Conservation (phyloP, 2,888 invertebrate genomes). For the Margaritifera margaritifera region DNA sequence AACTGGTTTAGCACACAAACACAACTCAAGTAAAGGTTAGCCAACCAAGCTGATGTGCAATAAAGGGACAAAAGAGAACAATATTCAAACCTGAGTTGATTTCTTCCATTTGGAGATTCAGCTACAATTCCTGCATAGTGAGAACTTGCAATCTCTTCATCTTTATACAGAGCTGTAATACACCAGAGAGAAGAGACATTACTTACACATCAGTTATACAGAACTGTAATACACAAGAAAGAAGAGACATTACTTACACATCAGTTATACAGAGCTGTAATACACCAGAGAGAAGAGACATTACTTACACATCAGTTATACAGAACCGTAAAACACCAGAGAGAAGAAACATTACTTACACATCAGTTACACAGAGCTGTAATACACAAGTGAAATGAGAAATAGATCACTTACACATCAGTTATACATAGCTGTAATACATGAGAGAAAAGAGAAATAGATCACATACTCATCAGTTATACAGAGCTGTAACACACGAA, state of each 20-base stretch:
- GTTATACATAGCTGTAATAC: conserved; percentile 74
- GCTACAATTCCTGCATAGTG: conserved; percentile 86
- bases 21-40: no score
- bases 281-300: background rate
- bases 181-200: background rate
- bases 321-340: conserved; percentile 75
- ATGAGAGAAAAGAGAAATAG: background rate
- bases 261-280: conserved; percentile 74
- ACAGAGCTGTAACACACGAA: conserved; percentile 75
- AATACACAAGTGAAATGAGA: conserved; percentile 15
- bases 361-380: conserved; percentile 74
- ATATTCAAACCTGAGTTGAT: conserved; percentile 79
- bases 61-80: no score
- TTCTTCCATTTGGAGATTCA: conserved; percentile 84
- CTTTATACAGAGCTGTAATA: conserved; percentile 81
- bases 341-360: background rate
- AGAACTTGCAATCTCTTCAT: conserved; percentile 75
- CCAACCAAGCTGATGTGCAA: no score
- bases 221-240: conserved; percentile 74
- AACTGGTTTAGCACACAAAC: no score
- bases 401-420: no score
- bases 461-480: no score
- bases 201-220: no score
- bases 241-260: background rate
- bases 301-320: no score